Evolutionary conservation across 2,113 vertebrate genomes (phyloP).

Genomic region (Sisor rabdophorus): DNA sequence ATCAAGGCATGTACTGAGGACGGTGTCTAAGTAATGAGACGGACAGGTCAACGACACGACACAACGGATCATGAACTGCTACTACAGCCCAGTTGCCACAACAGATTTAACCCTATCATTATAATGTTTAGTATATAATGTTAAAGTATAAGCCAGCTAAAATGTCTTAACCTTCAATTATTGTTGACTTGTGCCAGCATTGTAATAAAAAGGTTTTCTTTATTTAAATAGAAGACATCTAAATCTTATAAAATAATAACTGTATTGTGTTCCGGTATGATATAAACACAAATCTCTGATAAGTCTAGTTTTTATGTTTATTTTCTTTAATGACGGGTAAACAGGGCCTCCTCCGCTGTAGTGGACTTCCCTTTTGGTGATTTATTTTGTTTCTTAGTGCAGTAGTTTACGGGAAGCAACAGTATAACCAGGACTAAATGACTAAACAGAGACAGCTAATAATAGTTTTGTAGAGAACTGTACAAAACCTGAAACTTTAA

Average conservation of each 20-base stretch:
- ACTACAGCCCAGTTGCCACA: slow-evolving; percentile 17
- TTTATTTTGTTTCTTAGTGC: not conserved
- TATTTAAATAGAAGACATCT: not conserved
- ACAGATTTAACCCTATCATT: slow-evolving; percentile 8
- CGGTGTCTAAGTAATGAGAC: not conserved
- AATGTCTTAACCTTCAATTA: not conserved
- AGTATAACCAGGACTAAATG: not conserved
- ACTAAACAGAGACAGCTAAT: not conserved
- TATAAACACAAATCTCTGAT: not conserved
- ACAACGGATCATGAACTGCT: not conserved
- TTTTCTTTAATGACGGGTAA: no score
- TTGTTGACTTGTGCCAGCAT: not conserved
- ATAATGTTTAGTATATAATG: not conserved
- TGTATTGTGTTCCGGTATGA: not conserved
- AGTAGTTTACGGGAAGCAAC: not conserved
- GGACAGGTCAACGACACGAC: not conserved
- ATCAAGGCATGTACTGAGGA: not conserved
- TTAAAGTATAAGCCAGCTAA: not conserved
- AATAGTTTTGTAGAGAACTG: not conserved
- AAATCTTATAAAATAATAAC: not conserved
- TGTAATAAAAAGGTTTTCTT: not conserved
- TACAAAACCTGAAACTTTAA: not conserved
- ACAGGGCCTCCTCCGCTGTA: not conserved
- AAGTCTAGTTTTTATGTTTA: not conserved
- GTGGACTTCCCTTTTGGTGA: not conserved